Base-by-base conservation (phyloP, 2,797 vertebrate species). In the Babyrousa celebensis region DNA sequence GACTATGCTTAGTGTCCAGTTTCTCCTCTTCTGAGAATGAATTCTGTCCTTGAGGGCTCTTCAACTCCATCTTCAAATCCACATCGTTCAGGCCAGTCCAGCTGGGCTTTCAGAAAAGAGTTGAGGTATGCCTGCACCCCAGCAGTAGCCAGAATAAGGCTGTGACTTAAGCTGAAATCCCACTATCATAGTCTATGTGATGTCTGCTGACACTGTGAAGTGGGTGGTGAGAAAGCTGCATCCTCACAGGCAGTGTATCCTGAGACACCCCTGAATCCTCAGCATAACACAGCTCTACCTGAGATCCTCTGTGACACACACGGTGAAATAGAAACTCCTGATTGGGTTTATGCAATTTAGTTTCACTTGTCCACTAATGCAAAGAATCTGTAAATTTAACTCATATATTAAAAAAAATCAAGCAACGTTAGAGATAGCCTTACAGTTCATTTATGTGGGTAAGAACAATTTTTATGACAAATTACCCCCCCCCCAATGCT, bases 391-490 rank as follows among this genome's bases (percentile, higher is more conserved):
- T 52, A 48, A 11, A 52, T 80, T 77, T n/a, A 65, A 84, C 29
- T 21, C 15, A 40, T 23, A 67, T 70, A n/a, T 48, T 17, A n/a
- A 89, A 87, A 77, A 93, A 94, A 92, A 86, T 25, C 75, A 75
- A 91, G 18, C 25, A 88, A 77, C 2, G 67, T 48, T 84, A 21
- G 88, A 48, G 15, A 20, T 72, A 60, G 12, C 11, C 68, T 94
- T 71, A 65, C 0, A 60, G 29, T 54, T 54, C 40, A 83, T 67
- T 65, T 86, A 56, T 6, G 71, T 12, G 5, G 52, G 80, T 77
- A 90, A 84, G 36, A 82, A 93, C 12, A 43, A 20, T 63, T 90
- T 92, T 63, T 77, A 40, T 74, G 74, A 90, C 9, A 88, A 82
- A 71, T 75, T 29, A 91, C 72, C 72, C 74, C 88, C 77, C 68